phyloP scores from a whole-genome alignment of 1,140 invertebrate genomes.

The Euborellia annulipes region DNA sequence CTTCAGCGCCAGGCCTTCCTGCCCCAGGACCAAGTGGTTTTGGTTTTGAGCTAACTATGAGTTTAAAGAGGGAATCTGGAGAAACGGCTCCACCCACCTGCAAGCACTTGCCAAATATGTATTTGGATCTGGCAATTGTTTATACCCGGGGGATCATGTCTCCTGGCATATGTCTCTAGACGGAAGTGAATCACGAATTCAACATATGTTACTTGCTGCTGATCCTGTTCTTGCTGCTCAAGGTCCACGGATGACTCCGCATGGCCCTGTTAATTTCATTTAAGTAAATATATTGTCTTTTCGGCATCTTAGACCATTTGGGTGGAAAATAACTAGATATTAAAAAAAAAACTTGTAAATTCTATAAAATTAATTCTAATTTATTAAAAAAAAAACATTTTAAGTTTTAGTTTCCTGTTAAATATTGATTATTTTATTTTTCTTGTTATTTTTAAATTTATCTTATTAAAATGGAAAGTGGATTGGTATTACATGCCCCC shows the following conservation, averaged over 20 bases:
- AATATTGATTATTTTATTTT: too few relatives aligned
- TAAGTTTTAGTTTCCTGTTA: too few relatives aligned
- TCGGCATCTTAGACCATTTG: too few relatives aligned
- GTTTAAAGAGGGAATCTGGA: slow-evolving; percentile 50
- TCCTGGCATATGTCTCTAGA: slow-evolving; percentile 84
- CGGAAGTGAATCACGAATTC: slow-evolving; percentile 54
- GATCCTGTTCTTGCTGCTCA: slow-evolving; percentile 60
- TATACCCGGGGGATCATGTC: slow-evolving; percentile 82
- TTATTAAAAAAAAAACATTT: too few relatives aligned
- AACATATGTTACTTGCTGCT: slow-evolving; percentile 75
- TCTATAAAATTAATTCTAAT: too few relatives aligned
- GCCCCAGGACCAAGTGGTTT: slow-evolving; percentile 59
- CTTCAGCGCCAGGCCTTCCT: too few relatives aligned
- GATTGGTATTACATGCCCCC: too few relatives aligned
- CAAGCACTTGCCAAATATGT: slow-evolving; percentile 86
- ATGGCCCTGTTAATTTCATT: slow-evolving; percentile 61
- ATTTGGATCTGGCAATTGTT: slow-evolving; percentile 47
- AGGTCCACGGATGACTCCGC: slow-evolving; percentile 42
- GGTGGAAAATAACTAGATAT: too few relatives aligned
- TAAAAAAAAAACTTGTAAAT: too few relatives aligned
- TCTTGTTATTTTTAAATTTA: too few relatives aligned
- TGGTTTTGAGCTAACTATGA: slow-evolving; percentile 86
- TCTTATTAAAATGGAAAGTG: too few relatives aligned
- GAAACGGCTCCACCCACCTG: slow-evolving; percentile 68
- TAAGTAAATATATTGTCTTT: too few relatives aligned